A percentile compares a stretch with the other conserved stretches of the same genome.
Evolutionary conservation across 2,113 vertebrate genomes (phyloP).

Genomic region (Apteryx owenii): DNA sequence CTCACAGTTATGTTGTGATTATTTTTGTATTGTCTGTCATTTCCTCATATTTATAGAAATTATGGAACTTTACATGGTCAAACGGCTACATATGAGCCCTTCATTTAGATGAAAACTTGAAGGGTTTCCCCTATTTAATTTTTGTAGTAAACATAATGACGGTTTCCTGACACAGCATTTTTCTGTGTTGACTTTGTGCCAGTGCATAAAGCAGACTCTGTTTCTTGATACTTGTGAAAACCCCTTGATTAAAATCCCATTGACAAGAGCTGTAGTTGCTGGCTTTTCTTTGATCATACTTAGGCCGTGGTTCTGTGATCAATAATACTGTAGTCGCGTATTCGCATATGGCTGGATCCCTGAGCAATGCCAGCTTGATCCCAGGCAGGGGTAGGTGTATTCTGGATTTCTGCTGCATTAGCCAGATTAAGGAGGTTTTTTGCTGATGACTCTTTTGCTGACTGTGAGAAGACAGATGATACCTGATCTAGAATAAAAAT

Average conservation of each 20-base stretch:
- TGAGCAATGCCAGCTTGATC: background rate
- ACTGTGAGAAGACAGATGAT: background rate
- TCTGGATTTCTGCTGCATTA: background rate
- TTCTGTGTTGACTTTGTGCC: background rate
- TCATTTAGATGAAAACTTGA: background rate
- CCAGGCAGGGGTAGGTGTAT: background rate
- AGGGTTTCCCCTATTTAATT: background rate
- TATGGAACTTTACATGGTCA: background rate
- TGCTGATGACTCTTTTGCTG: background rate
- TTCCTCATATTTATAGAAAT: background rate
- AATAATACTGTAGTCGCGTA: background rate
- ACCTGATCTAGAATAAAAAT: background rate
- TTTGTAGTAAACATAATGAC: background rate
- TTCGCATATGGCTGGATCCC: background rate
- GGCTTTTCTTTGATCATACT: background rate
- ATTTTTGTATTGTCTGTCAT: background rate
- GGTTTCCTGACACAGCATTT: conserved; percentile 22
- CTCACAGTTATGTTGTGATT: background rate
- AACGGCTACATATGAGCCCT: background rate
- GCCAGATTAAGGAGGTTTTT: background rate
- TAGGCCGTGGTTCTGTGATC: background rate
- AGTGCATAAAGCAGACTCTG: background rate
- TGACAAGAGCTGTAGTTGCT: background rate
- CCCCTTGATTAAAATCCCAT: background rate
- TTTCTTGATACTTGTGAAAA: background rate